These are phyloP conservation scores for Zaprionus davidi DNA, from an alignment of 1,140 invertebrate genomes.

Conservation along the genomic window DNA sequence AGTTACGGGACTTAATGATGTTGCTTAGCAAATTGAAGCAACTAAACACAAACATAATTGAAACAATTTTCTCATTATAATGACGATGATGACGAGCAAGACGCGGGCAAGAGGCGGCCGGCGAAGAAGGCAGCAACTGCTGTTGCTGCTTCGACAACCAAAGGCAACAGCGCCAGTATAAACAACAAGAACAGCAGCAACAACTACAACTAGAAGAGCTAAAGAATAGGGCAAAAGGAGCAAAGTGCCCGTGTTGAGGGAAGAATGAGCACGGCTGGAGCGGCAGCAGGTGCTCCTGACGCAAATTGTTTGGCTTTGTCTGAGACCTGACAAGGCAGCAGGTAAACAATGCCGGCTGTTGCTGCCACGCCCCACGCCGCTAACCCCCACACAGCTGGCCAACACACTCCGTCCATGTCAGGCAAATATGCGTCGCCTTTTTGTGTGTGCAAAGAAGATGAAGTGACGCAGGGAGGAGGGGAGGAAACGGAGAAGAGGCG, in stretches of 20 bases:
- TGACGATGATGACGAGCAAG: slow-evolving; percentile 55
- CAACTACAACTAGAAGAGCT: neutral
- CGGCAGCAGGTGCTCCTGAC: slow-evolving; percentile 67
- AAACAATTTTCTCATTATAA: slow-evolving; percentile 83
- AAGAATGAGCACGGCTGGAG: neutral
- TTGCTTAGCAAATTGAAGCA: slow-evolving; percentile 83
- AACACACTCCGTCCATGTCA: slow-evolving; percentile 43
- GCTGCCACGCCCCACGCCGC: slow-evolving; percentile 22
- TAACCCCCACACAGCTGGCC: neutral
- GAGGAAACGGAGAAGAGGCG: slow-evolving; percentile 2
- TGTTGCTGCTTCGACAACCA: slow-evolving; percentile 10
- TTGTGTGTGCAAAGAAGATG: slow-evolving; percentile 62
- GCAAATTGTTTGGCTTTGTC: slow-evolving; percentile 74
- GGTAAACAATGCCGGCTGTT: slow-evolving; percentile 68
- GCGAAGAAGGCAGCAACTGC: slow-evolving; percentile 26
- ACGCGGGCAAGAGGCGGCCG: slow-evolving; percentile 18
- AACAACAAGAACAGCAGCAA: neutral
- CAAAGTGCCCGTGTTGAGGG: neutral
- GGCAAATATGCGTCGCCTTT: slow-evolving; percentile 70
- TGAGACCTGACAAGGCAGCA: slow-evolving; percentile 64
- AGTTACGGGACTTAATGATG: slow-evolving; percentile 80
- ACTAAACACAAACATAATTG: slow-evolving; percentile 83
- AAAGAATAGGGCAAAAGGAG: slow-evolving; percentile 6
- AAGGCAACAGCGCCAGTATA: slow-evolving; percentile 30
- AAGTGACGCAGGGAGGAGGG: slow-evolving; percentile 40